Base-by-base conservation (phyloP, 2,797 vertebrate genomes). In the Syngnathus acus region DNA sequence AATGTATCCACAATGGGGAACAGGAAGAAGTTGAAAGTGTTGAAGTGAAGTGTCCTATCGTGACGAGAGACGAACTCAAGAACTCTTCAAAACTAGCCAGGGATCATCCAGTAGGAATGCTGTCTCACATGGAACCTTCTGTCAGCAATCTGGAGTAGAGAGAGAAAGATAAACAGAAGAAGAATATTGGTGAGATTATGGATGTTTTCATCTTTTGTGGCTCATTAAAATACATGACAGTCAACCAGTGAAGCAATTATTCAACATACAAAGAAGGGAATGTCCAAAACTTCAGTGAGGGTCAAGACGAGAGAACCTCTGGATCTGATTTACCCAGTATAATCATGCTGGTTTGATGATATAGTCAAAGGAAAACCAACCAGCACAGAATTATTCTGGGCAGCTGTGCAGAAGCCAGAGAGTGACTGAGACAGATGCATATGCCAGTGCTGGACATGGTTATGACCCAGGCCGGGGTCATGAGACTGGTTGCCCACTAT, bases 301-400 rank as follows among this genome's bases (percentile, higher is more conserved):
- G 82, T 81, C 72, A 74, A 80, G 76, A 81, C 67, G 75, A 74
- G 75, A 74, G 73, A 65, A 62, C 79, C 75, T 76, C 32, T 23
- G 77, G 74, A 78, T 79, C 69, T 70, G 72, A 70, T 72, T 65
- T 65, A 13, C 78, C 82, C 80, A 64, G 69, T 13, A 68, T 75
- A 91, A 88, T 74, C 73, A 84, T 79, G 69, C 38, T 61, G 72
- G 84, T 62, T 78, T 76, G 76, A 73, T 47, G 73, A 48, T 1
- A 42, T 87, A 79, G 84, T 76, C 76, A 86, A 91, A 88, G 78
- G 78, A 86, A 92, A 92, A 89, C 65, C 62, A 84, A 1, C 13
- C 80, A 88, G 68, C 79, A 71, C 87, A 89, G 89, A 89, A 92
- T 82, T 86, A 89, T 89, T 91, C 90, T 81, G 87, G 93, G 92